Evolutionary conservation across 1,140 invertebrate genomes (phyloP).

Genomic region (Dendrolimus punctatus): DNA sequence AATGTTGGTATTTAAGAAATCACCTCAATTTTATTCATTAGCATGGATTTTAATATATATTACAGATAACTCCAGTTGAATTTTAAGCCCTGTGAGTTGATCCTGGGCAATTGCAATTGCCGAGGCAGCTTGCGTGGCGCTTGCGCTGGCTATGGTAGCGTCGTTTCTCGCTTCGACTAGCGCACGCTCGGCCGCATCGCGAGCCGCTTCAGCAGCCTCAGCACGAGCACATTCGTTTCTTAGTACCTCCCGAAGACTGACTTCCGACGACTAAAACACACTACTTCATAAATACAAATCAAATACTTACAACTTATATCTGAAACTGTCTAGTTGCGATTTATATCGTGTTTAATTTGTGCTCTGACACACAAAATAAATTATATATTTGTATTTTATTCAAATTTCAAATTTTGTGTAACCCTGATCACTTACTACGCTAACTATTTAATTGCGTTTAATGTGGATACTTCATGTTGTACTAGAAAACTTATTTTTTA

Average conservation of each 20-base stretch:
- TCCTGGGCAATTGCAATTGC: constrained; percentile 34
- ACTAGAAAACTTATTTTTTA: too few relatives aligned
- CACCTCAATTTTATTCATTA: too few relatives aligned
- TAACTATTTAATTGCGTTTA: too few relatives aligned
- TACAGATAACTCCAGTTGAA: constrained; percentile 46
- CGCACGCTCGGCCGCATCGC: constrained; percentile 30
- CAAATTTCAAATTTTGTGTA: too few relatives aligned
- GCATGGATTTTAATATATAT: background rate
- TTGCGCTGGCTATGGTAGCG: constrained; percentile 39
- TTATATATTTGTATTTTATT: background rate
- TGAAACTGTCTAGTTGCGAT: too few relatives aligned
- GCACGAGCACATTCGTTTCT: constrained; percentile 38
- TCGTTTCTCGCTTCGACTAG: constrained; percentile 30
- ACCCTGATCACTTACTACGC: too few relatives aligned
- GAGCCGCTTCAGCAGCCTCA: constrained; percentile 39
- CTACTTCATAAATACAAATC: too few relatives aligned
- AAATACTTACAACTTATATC: too few relatives aligned
- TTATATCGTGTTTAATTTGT: too few relatives aligned
- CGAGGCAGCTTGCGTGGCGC: constrained; percentile 32
- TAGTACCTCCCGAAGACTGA: constrained; percentile 35
- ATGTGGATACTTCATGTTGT: too few relatives aligned
- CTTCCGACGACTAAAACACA: constrained; percentile 33
- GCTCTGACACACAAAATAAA: background rate
- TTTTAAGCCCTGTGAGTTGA: constrained; percentile 36
- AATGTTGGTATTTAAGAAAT: too few relatives aligned